Conservation (phyloP, 2,888 invertebrate genomes). For the Drosophila fungiperda region DNA sequence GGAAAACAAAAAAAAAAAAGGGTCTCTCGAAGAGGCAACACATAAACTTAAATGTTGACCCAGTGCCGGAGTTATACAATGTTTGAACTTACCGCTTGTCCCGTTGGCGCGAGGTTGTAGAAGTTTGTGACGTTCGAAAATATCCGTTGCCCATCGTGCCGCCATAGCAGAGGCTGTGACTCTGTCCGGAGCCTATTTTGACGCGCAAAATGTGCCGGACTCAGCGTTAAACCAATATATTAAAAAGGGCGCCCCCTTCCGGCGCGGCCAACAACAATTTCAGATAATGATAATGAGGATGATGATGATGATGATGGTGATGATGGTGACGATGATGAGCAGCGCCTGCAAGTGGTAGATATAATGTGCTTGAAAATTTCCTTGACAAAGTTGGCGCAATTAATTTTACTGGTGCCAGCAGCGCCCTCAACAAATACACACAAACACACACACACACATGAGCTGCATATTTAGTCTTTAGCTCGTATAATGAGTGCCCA, state of each 20-base stretch:
- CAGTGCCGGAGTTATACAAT: neutral
- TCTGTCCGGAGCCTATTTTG: constrained; percentile 87
- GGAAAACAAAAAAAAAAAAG: constrained; percentile 13
- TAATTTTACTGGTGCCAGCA: constrained; percentile 28
- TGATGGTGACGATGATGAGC: constrained; percentile 10
- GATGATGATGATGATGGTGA: constrained; percentile 9
- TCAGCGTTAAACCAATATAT: constrained; percentile 34
- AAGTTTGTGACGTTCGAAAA: constrained; percentile 86
- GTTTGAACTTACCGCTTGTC: constrained; percentile 86
- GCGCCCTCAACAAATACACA: neutral
- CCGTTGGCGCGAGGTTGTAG: constrained; percentile 82
- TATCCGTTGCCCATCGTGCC: constrained; percentile 85
- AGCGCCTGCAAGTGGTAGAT: constrained; percentile 61
- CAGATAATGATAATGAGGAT: constrained; percentile 12
- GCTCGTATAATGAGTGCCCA: constrained; percentile 47
- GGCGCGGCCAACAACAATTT: constrained; percentile 4
- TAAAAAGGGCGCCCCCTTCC: constrained; percentile 8
- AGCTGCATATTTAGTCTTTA: constrained; percentile 1
- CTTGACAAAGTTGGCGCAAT: constrained; percentile 44
- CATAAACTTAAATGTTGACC: constrained; percentile 19
- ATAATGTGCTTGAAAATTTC: constrained; percentile 51
- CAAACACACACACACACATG: neutral
- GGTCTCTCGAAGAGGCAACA: constrained; percentile 28
- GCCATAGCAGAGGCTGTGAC: constrained; percentile 86
- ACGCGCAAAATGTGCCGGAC: constrained; percentile 78